Evolutionary conservation across 1,140 invertebrate species (phyloP), one percentile per base, ranked within the genome.

Genomic region (Lucilia sericata): DNA sequence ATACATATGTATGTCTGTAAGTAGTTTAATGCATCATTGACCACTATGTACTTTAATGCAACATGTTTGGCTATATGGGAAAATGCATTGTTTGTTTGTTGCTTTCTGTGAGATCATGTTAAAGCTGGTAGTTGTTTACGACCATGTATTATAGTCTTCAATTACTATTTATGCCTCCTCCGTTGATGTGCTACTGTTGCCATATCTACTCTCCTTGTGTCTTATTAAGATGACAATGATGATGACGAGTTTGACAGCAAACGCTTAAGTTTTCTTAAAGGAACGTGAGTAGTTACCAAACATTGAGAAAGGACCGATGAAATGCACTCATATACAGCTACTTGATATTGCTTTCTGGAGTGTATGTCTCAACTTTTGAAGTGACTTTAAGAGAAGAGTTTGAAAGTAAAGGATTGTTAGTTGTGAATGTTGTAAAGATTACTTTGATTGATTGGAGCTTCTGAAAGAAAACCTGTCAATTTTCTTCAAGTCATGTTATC

Each of bases 231-330:
- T 8, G 42, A 42, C 42, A 10, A 55, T 55, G 51, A 55, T 55
- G 51, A 55, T 55, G 51, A 55, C 13, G 51, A 55, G 13, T 19
- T 10, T 70, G 21, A 70, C n/a, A 70, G 19, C n/a, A 21, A n/a
- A n/a, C 10, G n/a, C 65, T 70, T 70, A 70, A 55, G 65, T 70
- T 70, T 21, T 70, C 65, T 19, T 70, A 25, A 70, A n/a, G 25
- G 65, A 10, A 70, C 65, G 65, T 70, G 65, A 70, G 65, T 70
- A 21, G 65, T 70, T 21, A 21, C 19, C 65, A 21, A 70, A 70
- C 12, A 70, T 70, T 70, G 5, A 70, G 51, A 55, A 55, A 55
- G 51, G 51, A 12, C 51, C 13, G 12, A 55, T 3, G 3, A 30
- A 30, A 0, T 42, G 42, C 42, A 42, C 2, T 42, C 42, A 42